Evolutionary conservation across 2,113 vertebrate genomes (phyloP).

Genomic region (Apodemus sylvaticus): DNA sequence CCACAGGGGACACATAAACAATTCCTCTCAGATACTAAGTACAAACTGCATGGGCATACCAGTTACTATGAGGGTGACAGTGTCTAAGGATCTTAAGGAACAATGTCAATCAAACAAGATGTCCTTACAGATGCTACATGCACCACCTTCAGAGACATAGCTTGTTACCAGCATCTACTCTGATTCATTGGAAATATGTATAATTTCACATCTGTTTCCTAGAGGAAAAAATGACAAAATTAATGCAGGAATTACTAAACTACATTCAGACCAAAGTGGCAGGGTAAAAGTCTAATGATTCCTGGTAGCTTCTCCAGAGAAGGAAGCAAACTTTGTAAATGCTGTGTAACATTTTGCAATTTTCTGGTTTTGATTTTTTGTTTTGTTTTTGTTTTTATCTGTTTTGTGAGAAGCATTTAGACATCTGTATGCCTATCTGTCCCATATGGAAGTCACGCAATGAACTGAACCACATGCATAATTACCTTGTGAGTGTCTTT

Average conservation of each 20-base stretch:
- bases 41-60: too few species aligned
- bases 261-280: conserved; percentile 21
- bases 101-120: neutral
- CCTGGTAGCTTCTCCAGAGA: neutral
- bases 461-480: neutral
- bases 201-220: conserved; percentile 38
- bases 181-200: neutral
- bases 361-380: neutral
- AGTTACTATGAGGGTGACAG: neutral
- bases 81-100: neutral
- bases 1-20: neutral
- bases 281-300: conserved; percentile 24
- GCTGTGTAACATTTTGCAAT: neutral
- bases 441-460: neutral
- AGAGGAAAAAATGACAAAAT: neutral
- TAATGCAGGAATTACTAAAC: neutral
- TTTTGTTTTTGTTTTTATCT: too few species aligned
- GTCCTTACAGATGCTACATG: accelerated
- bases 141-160: neutral
- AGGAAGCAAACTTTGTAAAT: conserved; percentile 12
- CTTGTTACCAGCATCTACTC: neutral
- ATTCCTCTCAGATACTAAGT: too few species aligned
- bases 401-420: neutral
- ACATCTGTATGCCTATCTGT: neutral
- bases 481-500: neutral